phyloP scores from a whole-genome alignment of 2,888 invertebrate species.

The Ferdinandea cuprea region DNA sequence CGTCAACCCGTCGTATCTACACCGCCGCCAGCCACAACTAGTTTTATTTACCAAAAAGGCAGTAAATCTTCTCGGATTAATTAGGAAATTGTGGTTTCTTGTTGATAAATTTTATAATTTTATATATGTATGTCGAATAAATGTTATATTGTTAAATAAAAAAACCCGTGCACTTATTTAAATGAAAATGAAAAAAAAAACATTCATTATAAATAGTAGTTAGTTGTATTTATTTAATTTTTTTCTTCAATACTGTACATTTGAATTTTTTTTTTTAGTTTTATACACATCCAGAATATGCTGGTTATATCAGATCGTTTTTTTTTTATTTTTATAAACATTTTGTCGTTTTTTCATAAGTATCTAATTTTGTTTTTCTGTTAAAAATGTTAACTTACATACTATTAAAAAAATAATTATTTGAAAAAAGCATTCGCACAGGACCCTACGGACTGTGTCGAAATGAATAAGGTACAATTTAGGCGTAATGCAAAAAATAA shows the following conservation, averaged over 20 bases:
- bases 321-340: conserved; percentile 46
- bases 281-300: conserved; percentile 61
- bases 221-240: conserved; percentile 57
- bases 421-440: conserved; percentile 37
- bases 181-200: too few relatives aligned
- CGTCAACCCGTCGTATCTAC: too few relatives aligned
- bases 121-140: too few relatives aligned
- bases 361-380: conserved; percentile 57
- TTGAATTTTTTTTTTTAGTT: conserved; percentile 60
- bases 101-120: too few relatives aligned
- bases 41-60: too few relatives aligned
- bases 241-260: conserved; percentile 57
- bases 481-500: conserved; percentile 36
- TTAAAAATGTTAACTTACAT: conserved; percentile 63
- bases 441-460: not conserved
- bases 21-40: too few relatives aligned
- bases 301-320: conserved; percentile 49
- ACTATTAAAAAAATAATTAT: conserved; percentile 51
- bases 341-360: conserved; percentile 53
- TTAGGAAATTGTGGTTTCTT: too few relatives aligned
- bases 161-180: too few relatives aligned
- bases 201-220: conserved; percentile 65
- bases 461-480: conserved; percentile 53
- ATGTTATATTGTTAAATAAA: too few relatives aligned
- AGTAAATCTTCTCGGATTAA: too few relatives aligned